These are phyloP conservation scores for Cyphomyrmex costatus DNA, from an alignment of 1,140 invertebrate species.

Conservation along the genomic window DNA sequence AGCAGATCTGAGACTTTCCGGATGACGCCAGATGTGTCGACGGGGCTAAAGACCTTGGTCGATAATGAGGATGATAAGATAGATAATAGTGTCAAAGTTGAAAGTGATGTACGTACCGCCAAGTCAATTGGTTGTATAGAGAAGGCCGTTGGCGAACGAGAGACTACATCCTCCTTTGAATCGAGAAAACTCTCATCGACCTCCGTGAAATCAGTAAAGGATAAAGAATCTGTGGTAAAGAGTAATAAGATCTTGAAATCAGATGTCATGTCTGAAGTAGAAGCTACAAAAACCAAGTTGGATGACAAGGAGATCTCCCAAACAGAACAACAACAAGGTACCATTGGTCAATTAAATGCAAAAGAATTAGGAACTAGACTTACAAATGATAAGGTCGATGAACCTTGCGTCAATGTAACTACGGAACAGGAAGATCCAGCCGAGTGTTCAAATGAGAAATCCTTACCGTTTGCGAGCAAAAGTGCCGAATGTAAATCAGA, in stretches of 20 bases:
- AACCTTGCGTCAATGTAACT: constrained; percentile 53
- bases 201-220: neutral
- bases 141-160: neutral
- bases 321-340: neutral
- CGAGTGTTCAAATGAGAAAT: constrained; percentile 37
- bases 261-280: neutral
- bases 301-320: neutral
- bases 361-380: constrained; percentile 77
- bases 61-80: constrained; percentile 31
- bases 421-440: constrained; percentile 24
- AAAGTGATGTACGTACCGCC: neutral
- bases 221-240: neutral
- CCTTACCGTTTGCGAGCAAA: constrained; percentile 42
- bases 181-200: neutral
- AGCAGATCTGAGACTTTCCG: neutral
- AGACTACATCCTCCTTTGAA: neutral
- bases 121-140: neutral
- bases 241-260: neutral
- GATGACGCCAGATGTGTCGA: neutral
- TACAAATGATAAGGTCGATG: constrained; percentile 26
- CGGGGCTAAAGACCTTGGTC: neutral
- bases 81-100: constrained; percentile 42
- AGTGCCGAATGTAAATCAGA: constrained; percentile 40
- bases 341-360: constrained; percentile 52
- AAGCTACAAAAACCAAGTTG: neutral